A percentile compares a stretch with the other conserved stretches of the same genome.
Conservation (phyloP, 2,797 vertebrate species). For the Limosa lapponica region DNA sequence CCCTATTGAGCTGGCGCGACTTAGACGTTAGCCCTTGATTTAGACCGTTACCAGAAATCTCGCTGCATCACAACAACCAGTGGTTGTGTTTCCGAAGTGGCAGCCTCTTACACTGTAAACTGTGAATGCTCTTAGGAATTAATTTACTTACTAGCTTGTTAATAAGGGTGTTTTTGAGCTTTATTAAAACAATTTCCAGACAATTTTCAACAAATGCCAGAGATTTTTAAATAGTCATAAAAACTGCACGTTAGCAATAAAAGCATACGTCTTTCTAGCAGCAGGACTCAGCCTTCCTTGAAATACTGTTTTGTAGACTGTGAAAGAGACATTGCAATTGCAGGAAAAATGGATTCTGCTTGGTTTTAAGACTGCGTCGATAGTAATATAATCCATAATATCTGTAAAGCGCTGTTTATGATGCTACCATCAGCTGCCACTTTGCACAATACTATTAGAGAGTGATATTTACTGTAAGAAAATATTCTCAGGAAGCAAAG, state of each 20-base stretch:
- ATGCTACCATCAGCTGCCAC: neutral
- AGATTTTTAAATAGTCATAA: neutral
- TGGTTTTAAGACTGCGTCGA: neutral
- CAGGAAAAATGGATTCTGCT: slow-evolving; percentile 1
- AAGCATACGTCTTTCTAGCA: neutral
- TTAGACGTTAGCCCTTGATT: neutral
- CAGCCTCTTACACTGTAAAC: neutral
- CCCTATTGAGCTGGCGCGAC: accelerated
- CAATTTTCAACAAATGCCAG: neutral
- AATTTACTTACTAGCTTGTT: neutral
- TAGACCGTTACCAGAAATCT: neutral
- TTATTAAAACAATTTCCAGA: neutral
- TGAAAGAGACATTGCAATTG: neutral
- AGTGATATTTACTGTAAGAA: neutral
- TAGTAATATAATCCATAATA: slow-evolving; percentile 6
- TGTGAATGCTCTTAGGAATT: neutral
- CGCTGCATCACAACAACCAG: neutral
- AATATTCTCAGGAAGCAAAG: slow-evolving; percentile 4
- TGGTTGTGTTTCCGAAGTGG: neutral
- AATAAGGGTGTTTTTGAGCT: neutral
- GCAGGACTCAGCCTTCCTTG: neutral
- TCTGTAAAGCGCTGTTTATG: neutral
- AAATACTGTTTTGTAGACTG: neutral
- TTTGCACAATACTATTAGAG: neutral
- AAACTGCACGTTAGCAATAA: neutral